Conservation (phyloP, 1,140 invertebrate species). For the Musca vetustissima region DNA sequence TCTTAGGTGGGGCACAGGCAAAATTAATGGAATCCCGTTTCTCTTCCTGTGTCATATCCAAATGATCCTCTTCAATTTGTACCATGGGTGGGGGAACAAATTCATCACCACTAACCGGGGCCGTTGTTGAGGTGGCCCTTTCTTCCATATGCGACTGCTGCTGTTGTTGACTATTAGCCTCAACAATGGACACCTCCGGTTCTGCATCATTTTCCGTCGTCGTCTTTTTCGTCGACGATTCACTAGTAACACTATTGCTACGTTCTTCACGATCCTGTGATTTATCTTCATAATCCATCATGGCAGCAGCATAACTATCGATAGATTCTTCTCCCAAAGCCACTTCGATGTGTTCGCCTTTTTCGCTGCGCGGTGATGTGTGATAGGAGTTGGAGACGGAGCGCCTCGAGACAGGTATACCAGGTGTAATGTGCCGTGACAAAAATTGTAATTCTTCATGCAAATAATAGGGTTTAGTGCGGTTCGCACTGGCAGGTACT, state of each 20-base stretch:
- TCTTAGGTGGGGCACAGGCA: conserved; percentile 33
- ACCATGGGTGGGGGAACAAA: background rate
- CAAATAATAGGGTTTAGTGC: conserved; percentile 45
- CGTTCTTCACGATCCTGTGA: conserved; percentile 18
- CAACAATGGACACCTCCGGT: background rate
- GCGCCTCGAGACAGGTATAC: conserved; percentile 39
- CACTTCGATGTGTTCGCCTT: conserved; percentile 27
- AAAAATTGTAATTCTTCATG: conserved; percentile 41
- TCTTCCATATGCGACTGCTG: background rate
- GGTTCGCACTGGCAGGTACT: conserved; percentile 34
- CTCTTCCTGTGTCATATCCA: background rate
- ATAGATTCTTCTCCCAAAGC: conserved; percentile 28
- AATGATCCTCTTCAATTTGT: background rate
- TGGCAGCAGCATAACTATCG: conserved; percentile 28
- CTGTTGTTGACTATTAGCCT: background rate
- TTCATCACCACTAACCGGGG: background rate
- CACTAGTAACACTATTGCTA: conserved; percentile 14
- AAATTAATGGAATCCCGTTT: conserved; percentile 1
- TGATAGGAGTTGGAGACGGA: conserved; percentile 17
- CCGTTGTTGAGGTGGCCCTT: background rate
- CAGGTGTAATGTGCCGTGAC: conserved; percentile 41
- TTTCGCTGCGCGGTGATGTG: conserved; percentile 20
- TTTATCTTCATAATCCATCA: conserved; percentile 30
- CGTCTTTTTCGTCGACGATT: conserved; percentile 9
- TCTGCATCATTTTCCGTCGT: conserved; percentile 23